Evolutionary conservation across 2,888 invertebrate species (phyloP).

Genomic region (Hirtodrosophila histrioides): DNA sequence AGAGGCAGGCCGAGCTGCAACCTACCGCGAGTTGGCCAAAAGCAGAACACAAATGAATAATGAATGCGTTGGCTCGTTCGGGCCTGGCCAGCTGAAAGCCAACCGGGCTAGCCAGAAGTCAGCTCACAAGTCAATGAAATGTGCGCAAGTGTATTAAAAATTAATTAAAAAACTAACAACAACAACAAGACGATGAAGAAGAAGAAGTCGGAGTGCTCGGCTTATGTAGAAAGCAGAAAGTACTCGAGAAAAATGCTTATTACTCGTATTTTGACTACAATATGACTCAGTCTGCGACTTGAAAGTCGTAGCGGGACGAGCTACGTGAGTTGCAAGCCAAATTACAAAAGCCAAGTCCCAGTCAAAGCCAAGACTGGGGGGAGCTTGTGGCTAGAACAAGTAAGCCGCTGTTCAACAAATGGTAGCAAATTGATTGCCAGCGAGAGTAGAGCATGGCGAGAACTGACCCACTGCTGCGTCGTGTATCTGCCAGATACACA

Average conservation of each 20-base stretch:
- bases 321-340: conserved; percentile 58
- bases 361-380: background rate
- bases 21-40: conserved; percentile 3
- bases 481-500: conserved; percentile 26
- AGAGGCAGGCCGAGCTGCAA: conserved; percentile 23
- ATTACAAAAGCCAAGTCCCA: conserved; percentile 20
- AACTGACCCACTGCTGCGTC: conserved; percentile 63
- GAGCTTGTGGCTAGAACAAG: conserved; percentile 37
- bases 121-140: conserved; percentile 44
- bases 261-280: conserved; percentile 50
- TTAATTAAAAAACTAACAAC: conserved; percentile 60
- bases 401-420: conserved; percentile 7
- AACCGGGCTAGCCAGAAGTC: conserved; percentile 10
- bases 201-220: conserved; percentile 1
- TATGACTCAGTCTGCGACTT: conserved; percentile 39
- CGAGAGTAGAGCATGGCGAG: conserved; percentile 47
- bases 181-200: conserved; percentile 3
- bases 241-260: conserved; percentile 64
- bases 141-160: conserved; percentile 54
- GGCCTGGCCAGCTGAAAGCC: too few species aligned
- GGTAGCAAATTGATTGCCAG: conserved; percentile 60
- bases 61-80: conserved; percentile 14
- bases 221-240: conserved; percentile 44
- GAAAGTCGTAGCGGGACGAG: conserved; percentile 27
- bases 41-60: conserved; percentile 26